Base-by-base conservation (phyloP, 2,113 vertebrate genomes). In the Atrichornis clamosus region DNA sequence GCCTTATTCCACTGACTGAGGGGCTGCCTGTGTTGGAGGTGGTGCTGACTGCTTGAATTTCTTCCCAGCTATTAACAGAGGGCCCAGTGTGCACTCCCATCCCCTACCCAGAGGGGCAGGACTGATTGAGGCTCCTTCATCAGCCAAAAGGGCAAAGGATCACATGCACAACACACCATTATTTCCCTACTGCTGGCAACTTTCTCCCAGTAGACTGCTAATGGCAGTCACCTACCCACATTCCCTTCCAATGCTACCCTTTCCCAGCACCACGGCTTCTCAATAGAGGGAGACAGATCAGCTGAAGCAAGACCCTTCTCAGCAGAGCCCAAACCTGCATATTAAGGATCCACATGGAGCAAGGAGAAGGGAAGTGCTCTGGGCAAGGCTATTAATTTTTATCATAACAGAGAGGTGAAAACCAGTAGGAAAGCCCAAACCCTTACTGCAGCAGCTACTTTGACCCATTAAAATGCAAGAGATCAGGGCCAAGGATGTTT, bases 71-170 rank as follows among this genome's bases (percentile, higher is more conserved):
- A 88, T 83, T 94, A 95, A 96, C 93, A 93, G 93, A 96, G 88
- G 59, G 75, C 83, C 79, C 72, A 90, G 90, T 97, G 96, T 96
- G 90, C 88, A 94, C 64, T 94, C 76, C 72, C 83, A 94, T 90
- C 64, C 92, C 68, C 73, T 92, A 52, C 93, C 95, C 95, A 91
- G 93, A 94, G 76, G 85, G 93, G 79, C 74, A 95, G 79, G 87
- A 67, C 73, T 95, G 92, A 93, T 93, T 93, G 95, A 90, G 92
- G 90, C 95, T 93, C 85, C 95, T 88, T 96, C 93, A 86, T 90
- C 93, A 96, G 92, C 93, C 93, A 91, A 80, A 94, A 96, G 96
- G 92, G 84, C 93, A 94, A 95, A 87, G 85, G 93, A 97, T 94
- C 89, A 90, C 64, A 95, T 86, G 95, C 75, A 96, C 84, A 97